Evolutionary conservation across 2,113 vertebrate species (phyloP).

Genomic region (Calonectris borealis): DNA sequence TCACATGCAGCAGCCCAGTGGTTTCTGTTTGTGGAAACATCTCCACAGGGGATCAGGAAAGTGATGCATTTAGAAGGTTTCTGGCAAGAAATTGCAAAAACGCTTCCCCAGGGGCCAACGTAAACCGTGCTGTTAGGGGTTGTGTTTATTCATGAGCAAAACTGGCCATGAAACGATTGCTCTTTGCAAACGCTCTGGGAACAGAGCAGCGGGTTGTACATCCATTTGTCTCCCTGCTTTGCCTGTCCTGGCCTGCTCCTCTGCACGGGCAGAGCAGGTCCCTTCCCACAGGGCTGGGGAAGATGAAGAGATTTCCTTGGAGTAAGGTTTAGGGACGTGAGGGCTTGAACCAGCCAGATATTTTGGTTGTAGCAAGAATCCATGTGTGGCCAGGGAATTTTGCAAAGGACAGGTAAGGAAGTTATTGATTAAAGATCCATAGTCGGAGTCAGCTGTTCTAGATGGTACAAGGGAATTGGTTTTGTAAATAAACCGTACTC

Average conservation of each 20-base stretch:
- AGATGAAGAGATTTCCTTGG: not conserved
- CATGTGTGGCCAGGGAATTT: not conserved
- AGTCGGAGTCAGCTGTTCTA: not conserved
- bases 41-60: not conserved
- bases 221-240: no score
- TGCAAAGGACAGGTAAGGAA: not conserved
- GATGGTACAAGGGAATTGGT: not conserved
- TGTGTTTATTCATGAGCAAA: not conserved
- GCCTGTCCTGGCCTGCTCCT: not conserved
- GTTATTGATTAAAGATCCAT: not conserved
- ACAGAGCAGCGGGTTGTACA: not conserved
- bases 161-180: not conserved
- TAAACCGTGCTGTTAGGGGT: not conserved
- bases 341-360: not conserved
- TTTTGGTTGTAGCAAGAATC: not conserved
- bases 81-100: slow-evolving; percentile 10
- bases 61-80: slow-evolving; percentile 26
- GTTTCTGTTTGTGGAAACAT: not conserved
- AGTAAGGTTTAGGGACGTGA: rapidly evolving
- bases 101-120: not conserved
- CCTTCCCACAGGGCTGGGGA: not conserved
- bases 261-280: rapidly evolving
- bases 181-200: not conserved
- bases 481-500: no score
- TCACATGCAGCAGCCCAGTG: not conserved